A percentile compares a stretch with the other conserved stretches of the same genome.
Evolutionary conservation across 1,140 invertebrate genomes (phyloP).

Genomic region (Drosophila elegans): DNA sequence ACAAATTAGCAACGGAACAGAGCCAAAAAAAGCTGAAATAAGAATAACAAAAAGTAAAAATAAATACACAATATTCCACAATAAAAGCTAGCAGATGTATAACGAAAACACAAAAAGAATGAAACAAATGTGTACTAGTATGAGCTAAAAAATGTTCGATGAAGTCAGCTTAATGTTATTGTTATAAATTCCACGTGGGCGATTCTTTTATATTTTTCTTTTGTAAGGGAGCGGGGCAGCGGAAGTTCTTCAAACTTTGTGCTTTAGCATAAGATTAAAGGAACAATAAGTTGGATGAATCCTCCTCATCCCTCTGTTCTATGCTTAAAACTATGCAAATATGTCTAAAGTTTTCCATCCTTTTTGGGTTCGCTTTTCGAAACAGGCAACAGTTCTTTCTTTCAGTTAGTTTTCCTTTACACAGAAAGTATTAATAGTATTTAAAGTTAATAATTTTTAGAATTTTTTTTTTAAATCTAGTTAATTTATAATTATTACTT

Average conservation of each 20-base stretch:
- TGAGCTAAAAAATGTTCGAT: conserved; percentile 58
- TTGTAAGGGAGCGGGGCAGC: neutral
- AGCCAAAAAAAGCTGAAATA: conserved; percentile 37
- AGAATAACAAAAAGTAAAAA: conserved; percentile 39
- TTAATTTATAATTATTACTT: neutral
- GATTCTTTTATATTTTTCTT: neutral
- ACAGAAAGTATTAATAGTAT: neutral
- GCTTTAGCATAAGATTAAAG: conserved; percentile 31
- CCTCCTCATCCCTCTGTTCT: neutral
- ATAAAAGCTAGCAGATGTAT: conserved; percentile 65
- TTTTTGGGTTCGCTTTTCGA: conserved; percentile 6
- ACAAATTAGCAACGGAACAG: conserved; percentile 61
- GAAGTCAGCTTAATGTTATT: conserved; percentile 70
- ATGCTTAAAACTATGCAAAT: conserved; percentile 62
- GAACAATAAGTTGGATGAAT: conserved; percentile 34
- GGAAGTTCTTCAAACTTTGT: conserved; percentile 60
- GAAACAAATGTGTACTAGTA: conserved; percentile 31
- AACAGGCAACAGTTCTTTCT: conserved; percentile 14
- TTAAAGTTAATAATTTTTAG: too few relatives aligned
- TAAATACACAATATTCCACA: conserved; percentile 54
- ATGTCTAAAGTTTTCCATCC: conserved; percentile 44
- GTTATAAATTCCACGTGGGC: conserved; percentile 40
- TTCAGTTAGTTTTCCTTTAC: conserved; percentile 9
- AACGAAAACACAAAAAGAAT: conserved; percentile 39
- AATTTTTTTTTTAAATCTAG: neutral